Conservation (phyloP, 2,888 invertebrate species). For the Steinernema carpocapsae region DNA sequence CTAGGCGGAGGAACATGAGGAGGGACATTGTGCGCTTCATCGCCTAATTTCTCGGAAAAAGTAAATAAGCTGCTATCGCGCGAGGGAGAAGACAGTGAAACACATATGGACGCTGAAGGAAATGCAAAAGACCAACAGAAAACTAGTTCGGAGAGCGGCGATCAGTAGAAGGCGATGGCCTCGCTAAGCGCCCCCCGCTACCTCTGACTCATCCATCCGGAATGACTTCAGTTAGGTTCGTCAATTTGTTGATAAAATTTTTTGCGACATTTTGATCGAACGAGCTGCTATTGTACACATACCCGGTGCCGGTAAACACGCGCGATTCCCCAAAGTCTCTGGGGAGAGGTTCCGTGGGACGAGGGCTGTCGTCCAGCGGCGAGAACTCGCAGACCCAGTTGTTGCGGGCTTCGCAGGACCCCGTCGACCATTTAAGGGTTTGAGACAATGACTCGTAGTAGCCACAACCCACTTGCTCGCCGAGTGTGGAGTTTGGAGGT, state of each 20-base stretch:
- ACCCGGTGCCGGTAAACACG: neutral
- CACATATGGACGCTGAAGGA: slow-evolving; percentile 14
- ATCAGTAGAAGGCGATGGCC: slow-evolving; percentile 26
- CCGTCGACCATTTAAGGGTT: neutral
- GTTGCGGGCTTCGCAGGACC: neutral
- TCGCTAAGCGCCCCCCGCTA: neutral
- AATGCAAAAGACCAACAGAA: slow-evolving; percentile 29
- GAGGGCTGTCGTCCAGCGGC: slow-evolving; percentile 34
- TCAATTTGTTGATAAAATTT: neutral
- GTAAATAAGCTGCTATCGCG: slow-evolving; percentile 18
- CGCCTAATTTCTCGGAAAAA: neutral
- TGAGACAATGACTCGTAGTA: slow-evolving; percentile 17
- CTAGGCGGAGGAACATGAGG: slow-evolving; percentile 5
- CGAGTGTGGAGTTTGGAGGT: slow-evolving; percentile 8
- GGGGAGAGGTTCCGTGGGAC: slow-evolving; percentile 5
- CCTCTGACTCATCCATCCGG: neutral
- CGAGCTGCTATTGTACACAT: neutral
- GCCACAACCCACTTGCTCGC: slow-evolving; percentile 24
- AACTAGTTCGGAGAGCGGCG: slow-evolving; percentile 21
- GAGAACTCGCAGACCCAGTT: slow-evolving; percentile 39
- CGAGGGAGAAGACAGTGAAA: neutral
- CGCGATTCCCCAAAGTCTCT: slow-evolving; percentile 29
- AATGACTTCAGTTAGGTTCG: neutral
- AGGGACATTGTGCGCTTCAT: slow-evolving; percentile 15
- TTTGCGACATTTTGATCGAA: neutral